phyloP scores from a whole-genome alignment of 1,140 invertebrate species.

The Plectrocnemia conspersa region DNA sequence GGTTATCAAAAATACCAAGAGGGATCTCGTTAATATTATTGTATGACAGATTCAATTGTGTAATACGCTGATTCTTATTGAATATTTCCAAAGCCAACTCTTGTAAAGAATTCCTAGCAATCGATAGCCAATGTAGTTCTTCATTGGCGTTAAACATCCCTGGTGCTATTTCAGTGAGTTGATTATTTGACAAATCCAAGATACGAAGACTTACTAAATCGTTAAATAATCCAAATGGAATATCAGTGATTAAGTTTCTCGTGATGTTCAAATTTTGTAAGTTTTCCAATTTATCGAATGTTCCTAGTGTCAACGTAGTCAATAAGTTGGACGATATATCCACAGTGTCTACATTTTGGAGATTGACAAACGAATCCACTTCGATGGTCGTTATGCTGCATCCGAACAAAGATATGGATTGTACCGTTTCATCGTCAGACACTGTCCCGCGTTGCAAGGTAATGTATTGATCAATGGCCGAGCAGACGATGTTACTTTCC shows the following conservation, averaged over 20 bases:
- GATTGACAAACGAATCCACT: constrained; percentile 10
- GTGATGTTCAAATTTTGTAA: constrained; percentile 19
- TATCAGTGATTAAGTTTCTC: constrained; percentile 1
- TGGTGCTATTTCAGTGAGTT: constrained; percentile 7
- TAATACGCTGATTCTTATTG: neutral
- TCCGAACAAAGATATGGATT: constrained; percentile 6
- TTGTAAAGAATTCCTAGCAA: constrained; percentile 8
- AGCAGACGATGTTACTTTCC: constrained; percentile 5
- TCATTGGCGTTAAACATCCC: constrained; percentile 11
- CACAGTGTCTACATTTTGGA: constrained; percentile 11
- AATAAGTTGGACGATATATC: constrained; percentile 21
- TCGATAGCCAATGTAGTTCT: neutral
- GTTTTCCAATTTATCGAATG: constrained; percentile 14
- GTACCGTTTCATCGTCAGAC: constrained; percentile 13
- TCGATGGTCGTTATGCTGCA: constrained; percentile 17
- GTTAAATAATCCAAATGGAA: constrained; percentile 23
- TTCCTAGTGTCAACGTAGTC: neutral
- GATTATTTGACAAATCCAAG: constrained; percentile 24
- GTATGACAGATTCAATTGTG: constrained; percentile 10
- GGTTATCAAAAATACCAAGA: constrained; percentile 21
- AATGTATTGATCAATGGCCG: constrained; percentile 6
- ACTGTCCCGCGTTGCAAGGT: constrained; percentile 13
- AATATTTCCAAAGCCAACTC: constrained; percentile 20
- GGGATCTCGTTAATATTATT: constrained; percentile 14
- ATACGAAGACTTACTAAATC: constrained; percentile 13